phyloP scores from a whole-genome alignment of 2,888 invertebrate genomes.

The Chrysomela aeneicollis region DNA sequence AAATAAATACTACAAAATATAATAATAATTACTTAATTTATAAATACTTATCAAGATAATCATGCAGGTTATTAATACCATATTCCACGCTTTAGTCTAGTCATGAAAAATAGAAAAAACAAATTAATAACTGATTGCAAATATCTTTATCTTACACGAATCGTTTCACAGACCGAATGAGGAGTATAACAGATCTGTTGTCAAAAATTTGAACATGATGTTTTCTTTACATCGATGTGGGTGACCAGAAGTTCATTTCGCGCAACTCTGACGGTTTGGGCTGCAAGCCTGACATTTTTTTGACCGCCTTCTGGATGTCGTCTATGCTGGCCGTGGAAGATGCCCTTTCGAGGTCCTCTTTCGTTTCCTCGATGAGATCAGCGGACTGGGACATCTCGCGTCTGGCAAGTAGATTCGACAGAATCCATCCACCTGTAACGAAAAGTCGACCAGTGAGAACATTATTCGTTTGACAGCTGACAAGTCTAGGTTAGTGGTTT shows the following conservation, averaged over 20 bases:
- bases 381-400: slow-evolving; percentile 69
- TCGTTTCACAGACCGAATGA: slow-evolving; percentile 9
- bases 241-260: slow-evolving; percentile 88
- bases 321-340: slow-evolving; percentile 47
- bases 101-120: slow-evolving; percentile 24
- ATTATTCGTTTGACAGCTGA: too few relatives aligned
- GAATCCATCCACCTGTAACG: slow-evolving; percentile 67
- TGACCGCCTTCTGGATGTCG: slow-evolving; percentile 54
- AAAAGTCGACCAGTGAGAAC: too few relatives aligned
- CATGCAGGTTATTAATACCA: slow-evolving; percentile 38
- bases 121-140: slow-evolving; percentile 14
- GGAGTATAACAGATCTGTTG: slow-evolving; percentile 10
- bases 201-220: slow-evolving; percentile 7
- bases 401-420: slow-evolving; percentile 72
- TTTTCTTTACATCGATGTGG: slow-evolving; percentile 76
- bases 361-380: slow-evolving; percentile 69
- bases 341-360: slow-evolving; percentile 50
- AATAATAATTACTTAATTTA: slow-evolving; percentile 22
- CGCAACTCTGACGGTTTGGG: slow-evolving; percentile 76
- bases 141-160: slow-evolving; percentile 16
- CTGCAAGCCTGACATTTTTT: slow-evolving; percentile 57
- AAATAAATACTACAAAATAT: slow-evolving; percentile 11
- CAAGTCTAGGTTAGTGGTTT: too few relatives aligned
- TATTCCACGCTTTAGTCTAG: slow-evolving; percentile 33
- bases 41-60: slow-evolving; percentile 24